Evolutionary conservation across 2,888 invertebrate species (phyloP).

Genomic region (Drosophila cracens): DNA sequence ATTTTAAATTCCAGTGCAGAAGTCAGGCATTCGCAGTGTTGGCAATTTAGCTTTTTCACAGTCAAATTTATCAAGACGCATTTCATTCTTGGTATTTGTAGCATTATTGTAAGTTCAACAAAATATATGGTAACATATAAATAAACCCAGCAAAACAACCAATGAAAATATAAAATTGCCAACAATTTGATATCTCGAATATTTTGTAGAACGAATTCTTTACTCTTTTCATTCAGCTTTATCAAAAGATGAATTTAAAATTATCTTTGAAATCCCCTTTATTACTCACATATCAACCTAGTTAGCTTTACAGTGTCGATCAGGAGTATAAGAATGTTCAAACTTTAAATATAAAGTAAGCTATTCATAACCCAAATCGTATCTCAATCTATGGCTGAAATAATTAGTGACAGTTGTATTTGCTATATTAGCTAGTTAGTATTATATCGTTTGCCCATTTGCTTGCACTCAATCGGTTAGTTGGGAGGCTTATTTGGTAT

Average conservation of each 20-base stretch:
- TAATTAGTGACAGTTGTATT: neutral
- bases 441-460: neutral
- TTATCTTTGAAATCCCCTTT: too few species aligned
- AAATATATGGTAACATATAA: neutral
- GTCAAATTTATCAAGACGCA: neutral
- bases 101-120: neutral
- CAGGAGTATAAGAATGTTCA: neutral
- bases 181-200: neutral
- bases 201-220: neutral
- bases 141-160: neutral
- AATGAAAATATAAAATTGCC: neutral
- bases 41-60: neutral
- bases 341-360: neutral
- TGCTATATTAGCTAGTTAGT: neutral
- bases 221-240: neutral
- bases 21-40: constrained; percentile 16
- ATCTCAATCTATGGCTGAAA: neutral
- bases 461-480: neutral
- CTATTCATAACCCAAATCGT: neutral
- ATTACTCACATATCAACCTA: neutral
- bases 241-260: neutral
- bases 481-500: neutral
- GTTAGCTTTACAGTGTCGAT: neutral
- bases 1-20: constrained; percentile 47
- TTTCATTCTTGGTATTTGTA: neutral